phyloP scores from a whole-genome alignment of 1,140 invertebrate species.

The Nasonia giraulti region DNA sequence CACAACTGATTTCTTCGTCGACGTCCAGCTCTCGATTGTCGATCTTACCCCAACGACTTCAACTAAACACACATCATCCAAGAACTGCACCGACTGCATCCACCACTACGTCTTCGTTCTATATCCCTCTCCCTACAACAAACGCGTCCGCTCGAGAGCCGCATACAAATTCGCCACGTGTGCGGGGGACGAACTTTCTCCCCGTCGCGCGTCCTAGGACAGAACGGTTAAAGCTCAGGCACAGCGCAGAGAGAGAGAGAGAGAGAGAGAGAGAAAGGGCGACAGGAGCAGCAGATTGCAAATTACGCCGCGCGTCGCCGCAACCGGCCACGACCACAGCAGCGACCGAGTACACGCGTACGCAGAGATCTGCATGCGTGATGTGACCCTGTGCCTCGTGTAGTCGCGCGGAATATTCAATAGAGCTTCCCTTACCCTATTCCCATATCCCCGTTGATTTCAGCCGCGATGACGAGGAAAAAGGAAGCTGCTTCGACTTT shows the following conservation, averaged over 20 bases:
- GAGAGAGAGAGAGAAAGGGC: constrained; percentile 1
- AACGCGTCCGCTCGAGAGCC: constrained; percentile 9
- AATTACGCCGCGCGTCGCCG: constrained; percentile 56
- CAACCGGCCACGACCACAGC: constrained; percentile 43
- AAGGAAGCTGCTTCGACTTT: too few species aligned
- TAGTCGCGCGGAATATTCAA: constrained; percentile 31
- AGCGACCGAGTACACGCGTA: constrained; percentile 21
- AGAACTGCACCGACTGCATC: neutral
- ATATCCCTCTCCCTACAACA: neutral
- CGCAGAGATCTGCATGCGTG: neutral
- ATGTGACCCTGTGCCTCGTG: neutral
- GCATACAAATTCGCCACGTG: constrained; percentile 33
- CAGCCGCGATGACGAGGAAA: neutral
- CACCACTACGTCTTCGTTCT: neutral
- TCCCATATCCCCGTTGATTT: neutral
- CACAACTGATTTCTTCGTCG: too few species aligned
- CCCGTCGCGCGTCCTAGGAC: constrained; percentile 3
- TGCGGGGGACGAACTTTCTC: constrained; percentile 14
- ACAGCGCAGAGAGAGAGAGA: neutral
- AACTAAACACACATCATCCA: too few species aligned
- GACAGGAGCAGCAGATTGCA: constrained; percentile 55
- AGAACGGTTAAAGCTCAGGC: neutral
- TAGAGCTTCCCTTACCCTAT: neutral
- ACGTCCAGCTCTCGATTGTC: neutral
- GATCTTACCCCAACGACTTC: neutral